These are phyloP conservation scores for Halcyon senegalensis DNA, from an alignment of 2,113 vertebrate species.

Conservation along the genomic window DNA sequence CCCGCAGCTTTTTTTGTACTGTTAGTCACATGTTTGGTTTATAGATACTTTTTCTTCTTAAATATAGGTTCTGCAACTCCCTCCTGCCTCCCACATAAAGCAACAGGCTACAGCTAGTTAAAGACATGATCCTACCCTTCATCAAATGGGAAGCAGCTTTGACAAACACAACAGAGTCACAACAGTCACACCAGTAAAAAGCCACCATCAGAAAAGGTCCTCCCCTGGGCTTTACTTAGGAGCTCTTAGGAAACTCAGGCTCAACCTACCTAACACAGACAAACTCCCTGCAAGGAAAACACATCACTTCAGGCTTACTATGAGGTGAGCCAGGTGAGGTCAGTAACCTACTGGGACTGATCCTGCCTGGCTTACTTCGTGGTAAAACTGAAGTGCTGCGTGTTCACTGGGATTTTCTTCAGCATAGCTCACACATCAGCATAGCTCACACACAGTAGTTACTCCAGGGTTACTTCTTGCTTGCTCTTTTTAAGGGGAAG, in stretches of 20 bases:
- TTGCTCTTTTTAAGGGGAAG: background rate
- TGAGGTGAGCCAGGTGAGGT: fast-evolving
- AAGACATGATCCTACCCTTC: background rate
- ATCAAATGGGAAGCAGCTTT: background rate
- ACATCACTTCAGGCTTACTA: background rate
- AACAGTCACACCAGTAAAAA: background rate
- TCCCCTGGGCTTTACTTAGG: fast-evolving
- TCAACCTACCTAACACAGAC: background rate
- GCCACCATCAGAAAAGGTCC: background rate
- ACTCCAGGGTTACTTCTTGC: background rate
- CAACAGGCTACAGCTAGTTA: background rate
- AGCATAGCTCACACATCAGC: background rate
- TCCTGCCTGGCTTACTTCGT: background rate
- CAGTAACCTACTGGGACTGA: background rate
- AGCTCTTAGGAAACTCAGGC: background rate
- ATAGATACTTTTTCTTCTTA: background rate
- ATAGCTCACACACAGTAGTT: background rate
- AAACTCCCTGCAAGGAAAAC: background rate
- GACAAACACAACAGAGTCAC: background rate
- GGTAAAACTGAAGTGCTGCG: fast-evolving
- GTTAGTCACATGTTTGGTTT: background rate
- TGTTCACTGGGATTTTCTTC: background rate
- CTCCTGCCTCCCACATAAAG: background rate
- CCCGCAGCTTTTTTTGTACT: background rate
- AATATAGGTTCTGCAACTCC: background rate